phyloP scores from a whole-genome alignment of 2,888 invertebrate species.

The Drosophila kambysellisi region DNA sequence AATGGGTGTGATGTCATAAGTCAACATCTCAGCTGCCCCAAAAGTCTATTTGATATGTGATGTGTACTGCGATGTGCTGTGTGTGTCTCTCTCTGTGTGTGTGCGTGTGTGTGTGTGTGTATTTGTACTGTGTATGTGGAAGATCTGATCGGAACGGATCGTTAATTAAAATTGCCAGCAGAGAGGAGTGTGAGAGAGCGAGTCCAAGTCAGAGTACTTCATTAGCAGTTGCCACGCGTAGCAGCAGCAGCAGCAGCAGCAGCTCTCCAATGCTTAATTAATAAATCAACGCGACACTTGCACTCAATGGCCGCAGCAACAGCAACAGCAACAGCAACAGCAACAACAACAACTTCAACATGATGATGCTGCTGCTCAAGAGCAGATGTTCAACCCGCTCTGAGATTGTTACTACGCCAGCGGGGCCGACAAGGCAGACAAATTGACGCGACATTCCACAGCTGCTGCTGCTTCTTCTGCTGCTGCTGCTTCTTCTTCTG shows the following conservation, averaged over 20 bases:
- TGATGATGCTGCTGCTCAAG: conserved; percentile 22
- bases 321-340: conserved; percentile 30
- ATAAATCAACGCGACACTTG: conserved; percentile 84
- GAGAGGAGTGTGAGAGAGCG: conserved; percentile 11
- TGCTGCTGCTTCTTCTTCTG: not conserved
- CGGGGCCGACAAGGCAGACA: conserved; percentile 71
- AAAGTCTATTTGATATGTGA: conserved; percentile 45
- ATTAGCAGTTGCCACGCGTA: conserved; percentile 76
- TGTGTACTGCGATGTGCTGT: conserved; percentile 5
- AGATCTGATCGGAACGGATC: conserved; percentile 57
- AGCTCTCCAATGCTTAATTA: conserved; percentile 82
- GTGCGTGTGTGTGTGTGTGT: not conserved
- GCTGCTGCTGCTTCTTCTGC: conserved; percentile 17
- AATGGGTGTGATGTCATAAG: conserved; percentile 81
- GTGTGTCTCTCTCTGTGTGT: not conserved
- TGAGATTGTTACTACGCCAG: conserved; percentile 69
- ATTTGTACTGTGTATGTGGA: conserved; percentile 1
- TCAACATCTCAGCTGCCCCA: conserved; percentile 71
- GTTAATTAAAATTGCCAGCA: conserved; percentile 79
- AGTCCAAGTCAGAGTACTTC: conserved; percentile 62
- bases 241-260: conserved; percentile 44
- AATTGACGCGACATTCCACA: conserved; percentile 82
- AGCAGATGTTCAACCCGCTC: conserved; percentile 51
- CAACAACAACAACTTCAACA: conserved; percentile 23
- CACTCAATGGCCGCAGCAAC: conserved; percentile 71